phyloP scores from a whole-genome alignment of 2,113 vertebrate genomes.

The Prionailurus bengalensis region DNA sequence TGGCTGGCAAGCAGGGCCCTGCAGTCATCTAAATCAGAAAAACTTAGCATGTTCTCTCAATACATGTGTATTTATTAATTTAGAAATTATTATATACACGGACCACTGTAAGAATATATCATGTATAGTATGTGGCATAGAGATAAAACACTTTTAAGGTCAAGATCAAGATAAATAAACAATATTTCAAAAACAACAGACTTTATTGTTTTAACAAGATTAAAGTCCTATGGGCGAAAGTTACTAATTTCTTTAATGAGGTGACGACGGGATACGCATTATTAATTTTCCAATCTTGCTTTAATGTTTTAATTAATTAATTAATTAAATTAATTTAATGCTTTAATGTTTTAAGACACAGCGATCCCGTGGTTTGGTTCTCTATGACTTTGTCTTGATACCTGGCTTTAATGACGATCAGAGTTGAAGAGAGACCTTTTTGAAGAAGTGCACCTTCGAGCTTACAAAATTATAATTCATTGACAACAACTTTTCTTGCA shows the following conservation, averaged over 20 bases:
- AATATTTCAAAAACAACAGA: neutral
- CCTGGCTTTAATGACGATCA: neutral
- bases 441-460: neutral
- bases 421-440: neutral
- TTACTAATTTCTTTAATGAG: constrained; percentile 35
- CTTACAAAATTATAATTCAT: neutral
- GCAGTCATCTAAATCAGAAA: neutral
- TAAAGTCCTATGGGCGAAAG: neutral
- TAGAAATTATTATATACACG: neutral
- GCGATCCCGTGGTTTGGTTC: neutral
- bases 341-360: neutral
- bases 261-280: neutral
- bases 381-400: neutral
- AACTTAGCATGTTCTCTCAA: neutral
- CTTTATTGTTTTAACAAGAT: neutral
- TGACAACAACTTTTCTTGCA: neutral
- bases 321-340: constrained; percentile 40
- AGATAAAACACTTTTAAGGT: neutral
- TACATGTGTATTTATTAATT: neutral
- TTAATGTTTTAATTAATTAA: constrained; percentile 24
- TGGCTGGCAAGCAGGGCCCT: neutral
- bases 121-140: neutral
- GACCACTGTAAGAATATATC: neutral
- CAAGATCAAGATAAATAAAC: neutral
- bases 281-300: constrained; percentile 14